Base-by-base conservation (phyloP, 2,113 vertebrate species). In the Todiramphus saurophagus region DNA sequence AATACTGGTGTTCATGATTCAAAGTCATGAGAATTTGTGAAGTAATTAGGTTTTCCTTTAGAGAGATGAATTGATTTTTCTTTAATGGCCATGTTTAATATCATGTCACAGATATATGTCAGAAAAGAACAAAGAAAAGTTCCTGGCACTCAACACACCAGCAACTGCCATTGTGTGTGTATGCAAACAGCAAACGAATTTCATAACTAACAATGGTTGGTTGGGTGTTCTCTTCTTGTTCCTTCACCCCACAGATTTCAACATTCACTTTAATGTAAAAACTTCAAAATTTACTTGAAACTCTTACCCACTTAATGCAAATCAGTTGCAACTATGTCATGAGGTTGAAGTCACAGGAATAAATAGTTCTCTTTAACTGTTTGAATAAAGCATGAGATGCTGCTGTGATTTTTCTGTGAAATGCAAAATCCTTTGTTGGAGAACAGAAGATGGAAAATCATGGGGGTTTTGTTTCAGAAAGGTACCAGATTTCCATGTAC, bases 401-500 rank as follows among this genome's bases (percentile, higher is more conserved):
- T 91, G 62, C 37, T 9, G 6, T 37, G 64, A 44, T 41, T 63
- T 55, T 76, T 33, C 86, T 68, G 30, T 19, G 44, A 86, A 85
- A 80, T 67, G 25, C 14, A 77, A 76, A 86, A 77, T 77, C 16
- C 33, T 6, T 23, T 46, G 16, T 10, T 70, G 37, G 24, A 46
- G 60, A 85, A 83, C 5, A 1, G 37, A 59, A 44, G 30, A 66
- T 0, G 2, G 44, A 80, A 83, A 83, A 37, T 55, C 7, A 6
- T 24, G 5, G 3, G 2, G 1, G 0, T 25, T 41, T 53, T 69
- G 2, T 51, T 69, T 58, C 59, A 81, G 41, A 73, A 58, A 2
- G 1, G 7, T 75, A 18, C 4, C 74, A 62, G 31, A 21, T 63
- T 82, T 81, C 16, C 39, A 16, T 11, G 17, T 28, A 30, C 3